Conservation (phyloP, 2,888 invertebrate species). For the Drosophila affinis region DNA sequence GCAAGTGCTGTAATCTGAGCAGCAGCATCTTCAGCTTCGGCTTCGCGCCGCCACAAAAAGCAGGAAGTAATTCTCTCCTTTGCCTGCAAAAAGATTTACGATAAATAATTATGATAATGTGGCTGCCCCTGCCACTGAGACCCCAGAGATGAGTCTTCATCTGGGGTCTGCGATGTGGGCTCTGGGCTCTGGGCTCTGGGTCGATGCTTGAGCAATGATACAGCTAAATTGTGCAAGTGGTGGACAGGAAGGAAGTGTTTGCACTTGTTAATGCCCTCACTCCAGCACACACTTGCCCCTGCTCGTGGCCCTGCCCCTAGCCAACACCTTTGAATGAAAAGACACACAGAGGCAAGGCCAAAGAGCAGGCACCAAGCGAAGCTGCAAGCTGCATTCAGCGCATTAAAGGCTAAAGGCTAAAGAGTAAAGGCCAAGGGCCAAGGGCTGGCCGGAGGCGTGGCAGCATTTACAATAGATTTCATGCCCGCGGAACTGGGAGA, state of each 20-base stretch:
- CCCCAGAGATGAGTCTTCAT: slow-evolving; percentile 15
- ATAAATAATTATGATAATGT: slow-evolving; percentile 67
- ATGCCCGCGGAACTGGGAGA: too few relatives aligned
- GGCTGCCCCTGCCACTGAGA: slow-evolving; percentile 7
- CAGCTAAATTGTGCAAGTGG: slow-evolving; percentile 32
- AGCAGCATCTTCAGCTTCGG: neutral
- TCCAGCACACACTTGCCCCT: neutral
- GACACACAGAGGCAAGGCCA: neutral
- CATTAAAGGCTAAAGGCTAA: neutral
- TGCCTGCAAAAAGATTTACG: slow-evolving; percentile 58
- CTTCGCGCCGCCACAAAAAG: slow-evolving; percentile 6
- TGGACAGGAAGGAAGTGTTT: slow-evolving; percentile 59
- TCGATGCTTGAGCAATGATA: slow-evolving; percentile 41
- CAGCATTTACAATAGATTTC: neutral
- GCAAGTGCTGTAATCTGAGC: slow-evolving; percentile 30
- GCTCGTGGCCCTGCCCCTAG: neutral
- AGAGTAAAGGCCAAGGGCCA: neutral
- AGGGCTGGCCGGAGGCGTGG: neutral
- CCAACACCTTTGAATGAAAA: slow-evolving; percentile 16
- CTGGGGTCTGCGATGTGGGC: neutral
- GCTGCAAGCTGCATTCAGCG: neutral
- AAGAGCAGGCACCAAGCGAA: neutral
- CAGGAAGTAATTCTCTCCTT: slow-evolving; percentile 46
- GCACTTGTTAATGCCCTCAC: slow-evolving; percentile 43
- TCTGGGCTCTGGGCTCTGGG: slow-evolving; percentile 3